A percentile compares a stretch with the other conserved stretches of the same genome.
Conservation (phyloP, 2,888 invertebrate species). For the Tribolium freemani region DNA sequence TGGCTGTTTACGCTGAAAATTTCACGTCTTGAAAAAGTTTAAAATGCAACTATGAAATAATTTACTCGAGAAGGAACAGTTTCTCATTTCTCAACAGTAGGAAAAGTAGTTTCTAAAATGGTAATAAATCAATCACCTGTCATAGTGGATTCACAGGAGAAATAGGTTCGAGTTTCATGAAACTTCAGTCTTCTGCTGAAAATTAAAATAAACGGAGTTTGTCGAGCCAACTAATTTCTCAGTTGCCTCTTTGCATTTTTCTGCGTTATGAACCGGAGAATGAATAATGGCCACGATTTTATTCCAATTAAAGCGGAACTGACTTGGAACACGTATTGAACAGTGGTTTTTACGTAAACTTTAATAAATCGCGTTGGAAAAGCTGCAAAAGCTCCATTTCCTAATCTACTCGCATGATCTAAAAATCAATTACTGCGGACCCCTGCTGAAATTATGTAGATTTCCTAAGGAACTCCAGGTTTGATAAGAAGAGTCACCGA, state of each 20-base stretch:
- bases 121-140: conserved; percentile 56
- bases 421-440: conserved; percentile 40
- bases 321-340: neutral
- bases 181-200: conserved; percentile 27
- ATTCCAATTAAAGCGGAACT: neutral
- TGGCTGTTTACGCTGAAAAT: neutral
- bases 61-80: conserved; percentile 7
- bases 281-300: conserved; percentile 14
- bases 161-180: conserved; percentile 31
- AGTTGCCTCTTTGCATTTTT: conserved; percentile 21
- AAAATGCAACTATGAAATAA: conserved; percentile 2
- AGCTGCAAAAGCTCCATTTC: conserved; percentile 20
- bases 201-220: conserved; percentile 39
- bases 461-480: conserved; percentile 31
- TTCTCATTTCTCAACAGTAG: conserved; percentile 39
- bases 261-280: neutral
- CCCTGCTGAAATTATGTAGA: conserved; percentile 42
- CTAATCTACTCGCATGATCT: conserved; percentile 31
- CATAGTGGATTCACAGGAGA: conserved; percentile 49
- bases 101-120: conserved; percentile 47
- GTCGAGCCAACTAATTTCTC: conserved; percentile 29
- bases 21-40: neutral
- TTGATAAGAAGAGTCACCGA: conserved; percentile 29
- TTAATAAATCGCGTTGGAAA: conserved; percentile 17
- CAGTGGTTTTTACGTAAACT: conserved; percentile 19